A percentile compares a stretch with the other conserved stretches of the same genome.
Conservation (phyloP, 2,888 invertebrate genomes). For the Protodeltote pygarga region DNA sequence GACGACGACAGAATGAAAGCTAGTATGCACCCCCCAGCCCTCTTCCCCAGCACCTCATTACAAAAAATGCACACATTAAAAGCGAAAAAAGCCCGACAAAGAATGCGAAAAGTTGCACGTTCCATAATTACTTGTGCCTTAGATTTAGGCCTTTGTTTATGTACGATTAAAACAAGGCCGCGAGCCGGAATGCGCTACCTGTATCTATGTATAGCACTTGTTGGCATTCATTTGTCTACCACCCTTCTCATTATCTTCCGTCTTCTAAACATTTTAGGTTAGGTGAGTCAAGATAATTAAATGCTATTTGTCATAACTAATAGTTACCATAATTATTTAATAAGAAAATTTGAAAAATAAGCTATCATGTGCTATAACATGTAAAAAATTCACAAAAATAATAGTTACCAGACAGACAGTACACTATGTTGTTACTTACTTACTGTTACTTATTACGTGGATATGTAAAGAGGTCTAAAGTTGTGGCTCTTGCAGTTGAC, state of each 20-base stretch:
- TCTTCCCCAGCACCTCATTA: conserved; percentile 64
- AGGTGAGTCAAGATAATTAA: conserved; percentile 36
- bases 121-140: conserved; percentile 61
- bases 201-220: conserved; percentile 53
- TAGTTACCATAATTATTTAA: no score
- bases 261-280: conserved; percentile 34
- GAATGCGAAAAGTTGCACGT: conserved; percentile 70
- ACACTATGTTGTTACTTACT: conserved; percentile 5
- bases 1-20: conserved; percentile 69
- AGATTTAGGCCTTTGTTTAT: conserved; percentile 59
- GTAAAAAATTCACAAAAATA: no score
- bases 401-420: no score
- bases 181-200: conserved; percentile 62
- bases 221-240: conserved; percentile 57
- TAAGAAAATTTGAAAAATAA: no score
- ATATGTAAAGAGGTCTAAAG: conserved; percentile 1
- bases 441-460: conserved; percentile 10
- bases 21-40: conserved; percentile 67
- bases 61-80: conserved; percentile 78
- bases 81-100: conserved; percentile 69
- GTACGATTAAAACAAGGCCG: conserved; percentile 55
- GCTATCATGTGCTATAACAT: no score
- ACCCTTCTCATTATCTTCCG: conserved; percentile 50
- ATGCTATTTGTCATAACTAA: conserved; percentile 38
- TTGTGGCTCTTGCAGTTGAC: conserved; percentile 20